Conservation (phyloP, 2,888 invertebrate species). For the Vanessa cardui region DNA sequence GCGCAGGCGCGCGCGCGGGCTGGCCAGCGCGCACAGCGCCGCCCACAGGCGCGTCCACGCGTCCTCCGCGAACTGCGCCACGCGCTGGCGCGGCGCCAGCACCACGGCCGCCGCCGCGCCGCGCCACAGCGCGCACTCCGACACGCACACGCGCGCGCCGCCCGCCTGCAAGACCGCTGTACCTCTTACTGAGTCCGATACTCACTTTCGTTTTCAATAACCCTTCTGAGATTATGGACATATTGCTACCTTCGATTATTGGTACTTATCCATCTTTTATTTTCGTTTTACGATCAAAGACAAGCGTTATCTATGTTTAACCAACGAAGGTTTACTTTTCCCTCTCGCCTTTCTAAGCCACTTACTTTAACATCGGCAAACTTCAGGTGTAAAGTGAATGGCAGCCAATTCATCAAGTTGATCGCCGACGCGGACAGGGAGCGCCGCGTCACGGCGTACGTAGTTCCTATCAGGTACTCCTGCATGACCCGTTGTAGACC, state of each 20-base stretch:
- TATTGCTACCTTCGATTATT: no score
- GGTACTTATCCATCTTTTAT: no score
- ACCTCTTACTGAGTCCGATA: no score
- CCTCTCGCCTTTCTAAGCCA: no score
- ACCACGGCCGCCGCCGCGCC: conserved; percentile 88
- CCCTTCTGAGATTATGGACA: no score
- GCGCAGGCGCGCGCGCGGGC: conserved; percentile 83
- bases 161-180: no score
- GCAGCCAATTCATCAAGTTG: conserved; percentile 86
- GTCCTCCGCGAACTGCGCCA: conserved; percentile 91
- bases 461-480: conserved; percentile 90
- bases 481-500: conserved; percentile 87
- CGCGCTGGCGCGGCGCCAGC: conserved; percentile 91
- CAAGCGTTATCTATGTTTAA: no score
- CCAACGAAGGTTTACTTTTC: no score
- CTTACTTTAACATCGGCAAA: conserved; percentile 85
- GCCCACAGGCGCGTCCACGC: conserved; percentile 93
- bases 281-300: no score
- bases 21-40: conserved; percentile 79
- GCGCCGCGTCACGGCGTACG: conserved; percentile 87
- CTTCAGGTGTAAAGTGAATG: conserved; percentile 85
- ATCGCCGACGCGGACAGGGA: conserved; percentile 88
- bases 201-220: no score
- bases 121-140: conserved; percentile 90
- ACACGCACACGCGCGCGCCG: conserved; percentile 78